Evolutionary conservation across 1,140 invertebrate species (phyloP).

Genomic region (Papilio dardanus): DNA sequence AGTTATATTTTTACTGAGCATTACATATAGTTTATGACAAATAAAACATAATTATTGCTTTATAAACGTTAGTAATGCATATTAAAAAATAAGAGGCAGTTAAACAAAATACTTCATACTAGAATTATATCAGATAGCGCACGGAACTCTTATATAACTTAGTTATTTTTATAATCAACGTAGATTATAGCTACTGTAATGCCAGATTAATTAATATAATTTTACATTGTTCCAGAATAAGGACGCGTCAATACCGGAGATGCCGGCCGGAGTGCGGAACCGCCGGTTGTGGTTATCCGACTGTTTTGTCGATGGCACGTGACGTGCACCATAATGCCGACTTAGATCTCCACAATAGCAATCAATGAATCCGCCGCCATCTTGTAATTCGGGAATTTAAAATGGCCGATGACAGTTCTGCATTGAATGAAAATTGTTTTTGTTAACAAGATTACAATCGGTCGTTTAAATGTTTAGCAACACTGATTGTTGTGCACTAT

Average conservation of each 20-base stretch:
- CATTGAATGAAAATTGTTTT: slow-evolving; percentile 44
- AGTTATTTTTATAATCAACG: too few relatives aligned
- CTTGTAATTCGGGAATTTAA: slow-evolving; percentile 50
- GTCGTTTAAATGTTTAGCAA: slow-evolving; percentile 26
- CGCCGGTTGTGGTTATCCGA: slow-evolving; percentile 45
- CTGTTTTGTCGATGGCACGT: slow-evolving; percentile 51
- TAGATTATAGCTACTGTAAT: not conserved
- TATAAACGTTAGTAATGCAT: too few relatives aligned
- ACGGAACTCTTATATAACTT: too few relatives aligned
- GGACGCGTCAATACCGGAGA: slow-evolving; percentile 26
- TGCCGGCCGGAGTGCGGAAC: slow-evolving; percentile 35
- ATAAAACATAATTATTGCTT: too few relatives aligned
- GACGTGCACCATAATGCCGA: slow-evolving; percentile 49
- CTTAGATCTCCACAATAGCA: slow-evolving; percentile 45
- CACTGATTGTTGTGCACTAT: slow-evolving; percentile 6
- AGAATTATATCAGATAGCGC: too few relatives aligned
- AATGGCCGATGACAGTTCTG: slow-evolving; percentile 40
- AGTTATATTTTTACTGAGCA: not conserved
- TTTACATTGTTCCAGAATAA: slow-evolving; percentile 11
- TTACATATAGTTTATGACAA: too few relatives aligned
- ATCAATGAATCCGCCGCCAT: slow-evolving; percentile 49
- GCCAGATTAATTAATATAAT: not conserved
- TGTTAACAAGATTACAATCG: slow-evolving; percentile 8
- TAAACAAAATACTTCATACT: too few relatives aligned
- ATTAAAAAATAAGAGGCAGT: too few relatives aligned